Evolutionary conservation across 2,113 vertebrate species (phyloP), one percentile per base, ranked within the genome.

Genomic region (Cairina moschata): DNA sequence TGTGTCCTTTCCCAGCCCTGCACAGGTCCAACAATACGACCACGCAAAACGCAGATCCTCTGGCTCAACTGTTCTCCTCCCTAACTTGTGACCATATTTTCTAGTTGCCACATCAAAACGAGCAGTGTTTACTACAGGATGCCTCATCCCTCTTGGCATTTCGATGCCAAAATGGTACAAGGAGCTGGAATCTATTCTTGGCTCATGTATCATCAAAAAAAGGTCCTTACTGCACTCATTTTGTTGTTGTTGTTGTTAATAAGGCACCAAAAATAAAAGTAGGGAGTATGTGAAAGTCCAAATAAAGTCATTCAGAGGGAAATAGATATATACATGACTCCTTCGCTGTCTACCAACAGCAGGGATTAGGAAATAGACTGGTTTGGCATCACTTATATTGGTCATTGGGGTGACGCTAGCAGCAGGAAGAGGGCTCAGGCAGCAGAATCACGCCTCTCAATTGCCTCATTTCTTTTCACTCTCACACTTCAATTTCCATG

Each of bases 161-260:
- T 95, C 59, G 56, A 52, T 91, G 78, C 63, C 59, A 90, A 92
- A 90, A 86, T 76, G 83, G 95, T 80, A 78, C 81, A 90, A 86
- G 80, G 66, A 93, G 28, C 38, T 92, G 88, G 48, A 88, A 75
- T 94, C 42, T 88, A 79, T 94, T 96, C 88, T 81, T 95, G 93
- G 93, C 88, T 94, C 29, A 0, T 20, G 8, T 76, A 84, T 72
- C 80, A 72, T 69, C 88, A 93, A 93, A 91, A 63, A 91, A 29
- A 44, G 31, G 5, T 89, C 76, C 42, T 93, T 80, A 80, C 60
- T 78, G 72, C 42, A 71, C 20, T 38, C 23, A 87, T 84, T 89
- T 84, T 67, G 16, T 44, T 46, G 44, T 18, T 46, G 46, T 48
- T 48, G 46, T 75, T 7, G 2, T 75, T 88, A 96, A 88, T 74